Conservation (phyloP, 2,888 invertebrate genomes). For the Nomada fabriciana region DNA sequence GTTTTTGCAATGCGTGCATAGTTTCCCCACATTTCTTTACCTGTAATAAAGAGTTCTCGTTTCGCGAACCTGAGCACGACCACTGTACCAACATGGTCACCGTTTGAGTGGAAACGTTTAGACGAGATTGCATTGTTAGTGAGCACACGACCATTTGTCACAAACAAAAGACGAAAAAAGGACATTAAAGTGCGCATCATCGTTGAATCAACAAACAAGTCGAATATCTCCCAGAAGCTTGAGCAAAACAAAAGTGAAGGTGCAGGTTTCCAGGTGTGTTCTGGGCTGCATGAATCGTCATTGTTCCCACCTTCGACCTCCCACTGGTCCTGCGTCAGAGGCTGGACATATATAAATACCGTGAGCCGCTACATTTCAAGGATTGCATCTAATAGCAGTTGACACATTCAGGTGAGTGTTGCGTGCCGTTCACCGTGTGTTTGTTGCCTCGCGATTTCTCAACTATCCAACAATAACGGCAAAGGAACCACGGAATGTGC, state of each 20-base stretch:
- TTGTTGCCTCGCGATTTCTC: neutral
- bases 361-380: constrained; percentile 28
- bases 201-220: constrained; percentile 11
- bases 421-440: neutral
- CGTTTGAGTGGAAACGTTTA: neutral
- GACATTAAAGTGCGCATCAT: constrained; percentile 33
- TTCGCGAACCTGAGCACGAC: no score
- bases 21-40: no score
- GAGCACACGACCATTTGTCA: neutral
- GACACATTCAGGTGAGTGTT: constrained; percentile 71
- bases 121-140: neutral
- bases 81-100: no score
- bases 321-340: constrained; percentile 33
- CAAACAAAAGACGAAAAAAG: neutral
- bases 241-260: constrained; percentile 69
- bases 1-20: no score
- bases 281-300: constrained; percentile 40
- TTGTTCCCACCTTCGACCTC: constrained; percentile 57
- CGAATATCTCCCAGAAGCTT: constrained; percentile 38
- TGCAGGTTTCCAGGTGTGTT: constrained; percentile 40
- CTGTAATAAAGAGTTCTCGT: no score
- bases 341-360: constrained; percentile 78
- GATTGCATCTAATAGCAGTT: constrained; percentile 51
- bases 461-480: neutral
- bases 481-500: no score